These are phyloP conservation scores for Mesochorus sp. DNA, from an alignment of 2,888 invertebrate species.

Conservation along the genomic window DNA sequence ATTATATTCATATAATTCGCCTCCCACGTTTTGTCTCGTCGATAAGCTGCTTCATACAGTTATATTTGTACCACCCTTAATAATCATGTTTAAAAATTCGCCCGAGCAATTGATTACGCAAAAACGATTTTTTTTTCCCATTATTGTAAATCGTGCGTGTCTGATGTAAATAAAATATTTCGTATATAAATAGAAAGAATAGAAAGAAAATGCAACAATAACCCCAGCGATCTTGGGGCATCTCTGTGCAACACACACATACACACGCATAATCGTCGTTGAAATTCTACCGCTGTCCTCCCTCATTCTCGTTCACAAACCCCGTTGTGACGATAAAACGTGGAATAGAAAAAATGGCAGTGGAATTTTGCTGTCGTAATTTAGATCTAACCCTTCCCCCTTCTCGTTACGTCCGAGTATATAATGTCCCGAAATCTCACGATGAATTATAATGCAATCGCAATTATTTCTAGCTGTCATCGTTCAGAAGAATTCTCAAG, in stretches of 20 bases:
- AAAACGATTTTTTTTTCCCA: slow-evolving; percentile 15
- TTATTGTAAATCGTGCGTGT: slow-evolving; percentile 8
- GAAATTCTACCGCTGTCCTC: slow-evolving; percentile 43
- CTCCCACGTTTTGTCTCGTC: slow-evolving; percentile 9
- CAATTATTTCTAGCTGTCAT: slow-evolving; percentile 27
- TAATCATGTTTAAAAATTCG: not conserved
- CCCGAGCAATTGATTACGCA: no score
- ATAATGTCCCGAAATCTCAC: not conserved
- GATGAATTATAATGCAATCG: not conserved
- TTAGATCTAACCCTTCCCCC: slow-evolving; percentile 4
- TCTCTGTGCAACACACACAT: no score
- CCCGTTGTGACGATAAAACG: slow-evolving; percentile 35
- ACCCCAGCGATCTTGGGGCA: no score
- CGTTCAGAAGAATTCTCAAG: slow-evolving; percentile 33
- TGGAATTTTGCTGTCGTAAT: slow-evolving; percentile 47
- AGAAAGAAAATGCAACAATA: no score
- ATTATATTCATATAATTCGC: slow-evolving; percentile 2
- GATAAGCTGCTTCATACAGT: slow-evolving; percentile 71
- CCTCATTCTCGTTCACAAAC: slow-evolving; percentile 45
- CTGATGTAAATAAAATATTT: slow-evolving; percentile 66
- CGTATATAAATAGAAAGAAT: slow-evolving; percentile 23
- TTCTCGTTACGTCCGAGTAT: slow-evolving; percentile 13
- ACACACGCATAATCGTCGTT: slow-evolving; percentile 25
- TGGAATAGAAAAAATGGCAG: slow-evolving; percentile 62
- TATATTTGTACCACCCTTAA: slow-evolving; percentile 12